phyloP scores from a whole-genome alignment of 2,113 vertebrate species.

The Amazona guildingii region DNA sequence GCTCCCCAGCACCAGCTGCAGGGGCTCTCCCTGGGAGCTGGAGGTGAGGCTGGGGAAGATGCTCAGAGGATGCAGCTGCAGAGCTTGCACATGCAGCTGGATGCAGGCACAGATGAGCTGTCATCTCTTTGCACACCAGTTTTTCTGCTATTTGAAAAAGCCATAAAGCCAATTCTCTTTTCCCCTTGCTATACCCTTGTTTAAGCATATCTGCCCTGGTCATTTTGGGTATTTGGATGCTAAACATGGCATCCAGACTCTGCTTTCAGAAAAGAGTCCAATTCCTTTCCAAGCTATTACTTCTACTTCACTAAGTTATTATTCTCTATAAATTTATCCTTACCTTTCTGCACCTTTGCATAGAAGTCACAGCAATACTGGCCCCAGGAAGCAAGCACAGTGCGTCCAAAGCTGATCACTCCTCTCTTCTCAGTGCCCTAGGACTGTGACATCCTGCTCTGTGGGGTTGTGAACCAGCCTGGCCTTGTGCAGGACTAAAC shows the following conservation, averaged over 20 bases:
- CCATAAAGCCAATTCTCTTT: not conserved
- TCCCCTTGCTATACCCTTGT: not conserved
- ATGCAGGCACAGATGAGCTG: not conserved
- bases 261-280: not conserved
- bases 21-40: not conserved
- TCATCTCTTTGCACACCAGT: not conserved
- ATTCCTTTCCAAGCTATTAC: not conserved
- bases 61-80: conserved; percentile 36
- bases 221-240: not conserved
- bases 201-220: not conserved
- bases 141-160: not conserved
- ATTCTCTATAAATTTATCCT: not conserved
- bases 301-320: not conserved
- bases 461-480: rapidly evolving
- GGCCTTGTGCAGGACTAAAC: not conserved
- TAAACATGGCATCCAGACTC: not conserved
- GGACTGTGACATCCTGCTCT: not conserved
- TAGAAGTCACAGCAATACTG: not conserved
- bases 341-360: not conserved
- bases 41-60: conserved; percentile 37
- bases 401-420: not conserved
- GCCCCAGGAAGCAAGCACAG: not conserved
- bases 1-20: conserved; percentile 11
- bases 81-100: not conserved
- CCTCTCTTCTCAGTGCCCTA: not conserved